phyloP scores from a whole-genome alignment of 2,797 vertebrate genomes.

The Sebastes elongatus region DNA sequence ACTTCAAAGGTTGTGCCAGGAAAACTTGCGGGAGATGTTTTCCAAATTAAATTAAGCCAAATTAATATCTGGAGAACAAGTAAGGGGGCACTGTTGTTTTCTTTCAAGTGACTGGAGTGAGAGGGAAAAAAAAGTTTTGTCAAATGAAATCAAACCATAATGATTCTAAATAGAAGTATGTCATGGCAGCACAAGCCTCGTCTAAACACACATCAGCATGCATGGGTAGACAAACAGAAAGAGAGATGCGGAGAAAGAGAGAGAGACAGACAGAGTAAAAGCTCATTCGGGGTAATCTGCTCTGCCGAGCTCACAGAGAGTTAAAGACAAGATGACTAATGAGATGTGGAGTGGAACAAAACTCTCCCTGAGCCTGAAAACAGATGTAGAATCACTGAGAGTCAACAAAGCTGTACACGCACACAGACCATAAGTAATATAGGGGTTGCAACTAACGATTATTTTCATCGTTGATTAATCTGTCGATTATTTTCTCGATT shows the following conservation, averaged over 20 bases:
- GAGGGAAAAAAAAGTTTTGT: conserved; percentile 49
- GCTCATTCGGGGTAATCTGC: conserved; percentile 50
- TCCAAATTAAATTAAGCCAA: conserved; percentile 83
- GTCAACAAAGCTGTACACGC: conserved; percentile 21
- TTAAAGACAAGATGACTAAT: conserved; percentile 69
- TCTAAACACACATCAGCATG: conserved; percentile 58
- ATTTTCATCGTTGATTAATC: too few relatives aligned
- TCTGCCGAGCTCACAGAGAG: conserved; percentile 55
- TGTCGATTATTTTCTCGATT: too few relatives aligned
- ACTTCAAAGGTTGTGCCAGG: conserved; percentile 85
- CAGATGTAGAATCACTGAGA: conserved; percentile 52
- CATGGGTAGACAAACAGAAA: conserved; percentile 54
- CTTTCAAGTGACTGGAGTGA: conserved; percentile 47
- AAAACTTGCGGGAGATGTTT: conserved; percentile 84
- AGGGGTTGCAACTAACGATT: too few relatives aligned
- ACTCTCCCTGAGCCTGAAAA: conserved; percentile 57
- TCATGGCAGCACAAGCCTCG: conserved; percentile 34
- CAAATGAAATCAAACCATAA: conserved; percentile 64
- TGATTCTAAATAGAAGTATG: conserved; percentile 61
- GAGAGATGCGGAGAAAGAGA: conserved; percentile 24
- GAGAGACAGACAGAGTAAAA: conserved; percentile 17
- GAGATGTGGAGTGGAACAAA: conserved; percentile 71
- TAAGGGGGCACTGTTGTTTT: conserved; percentile 63
- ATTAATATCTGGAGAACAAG: conserved; percentile 81
- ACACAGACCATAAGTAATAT: neutral